Conservation (phyloP, 2,113 vertebrate genomes). For the Sapayoa aenigma region DNA sequence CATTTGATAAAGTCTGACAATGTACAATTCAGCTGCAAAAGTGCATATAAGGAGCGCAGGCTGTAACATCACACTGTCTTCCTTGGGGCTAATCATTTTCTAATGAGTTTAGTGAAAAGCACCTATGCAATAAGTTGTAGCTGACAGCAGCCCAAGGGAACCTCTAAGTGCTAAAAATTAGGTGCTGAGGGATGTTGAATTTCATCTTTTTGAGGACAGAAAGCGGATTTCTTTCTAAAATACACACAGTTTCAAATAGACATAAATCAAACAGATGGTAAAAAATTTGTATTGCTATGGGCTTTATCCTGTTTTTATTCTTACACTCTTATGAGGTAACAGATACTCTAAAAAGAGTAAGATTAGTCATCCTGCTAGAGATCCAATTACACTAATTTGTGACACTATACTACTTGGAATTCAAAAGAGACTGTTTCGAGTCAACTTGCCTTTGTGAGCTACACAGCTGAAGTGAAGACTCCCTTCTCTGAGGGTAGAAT, state of each 20-base stretch:
- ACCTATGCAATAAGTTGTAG: constrained; percentile 73
- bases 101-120: constrained; percentile 76
- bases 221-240: constrained; percentile 63
- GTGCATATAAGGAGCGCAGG: constrained; percentile 16
- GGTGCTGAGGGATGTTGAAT: constrained; percentile 60
- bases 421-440: neutral
- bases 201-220: constrained; percentile 49
- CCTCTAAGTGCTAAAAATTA: constrained; percentile 69
- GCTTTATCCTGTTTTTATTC: constrained; percentile 61
- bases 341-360: neutral
- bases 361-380: constrained; percentile 1
- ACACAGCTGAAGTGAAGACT: neutral
- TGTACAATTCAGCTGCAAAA: constrained; percentile 45
- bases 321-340: constrained; percentile 22
- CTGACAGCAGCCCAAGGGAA: constrained; percentile 75
- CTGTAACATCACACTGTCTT: constrained; percentile 34
- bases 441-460: neutral
- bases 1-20: constrained; percentile 52
- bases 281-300: constrained; percentile 55
- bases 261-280: constrained; percentile 70
- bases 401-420: neutral
- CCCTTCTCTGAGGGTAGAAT: neutral
- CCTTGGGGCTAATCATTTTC: constrained; percentile 74
- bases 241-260: constrained; percentile 51
- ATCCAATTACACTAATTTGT: neutral